phyloP scores from a whole-genome alignment of 2,888 invertebrate genomes.

The Ennomos quercinarius region DNA sequence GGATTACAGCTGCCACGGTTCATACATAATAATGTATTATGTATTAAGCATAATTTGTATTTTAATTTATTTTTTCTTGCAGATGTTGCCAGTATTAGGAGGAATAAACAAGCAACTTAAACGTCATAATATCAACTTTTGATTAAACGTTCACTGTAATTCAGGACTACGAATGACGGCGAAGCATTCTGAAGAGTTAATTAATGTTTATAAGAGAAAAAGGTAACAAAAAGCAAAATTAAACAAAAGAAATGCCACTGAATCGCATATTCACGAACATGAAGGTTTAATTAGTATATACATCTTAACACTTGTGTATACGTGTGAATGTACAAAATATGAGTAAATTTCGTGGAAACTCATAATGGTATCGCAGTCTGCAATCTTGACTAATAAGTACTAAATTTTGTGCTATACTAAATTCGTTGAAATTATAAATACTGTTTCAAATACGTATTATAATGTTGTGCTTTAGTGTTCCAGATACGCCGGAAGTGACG shows the following conservation, averaged over 20 bases:
- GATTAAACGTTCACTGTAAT: background rate
- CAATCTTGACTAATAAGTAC: conserved; percentile 61
- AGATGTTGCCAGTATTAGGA: no score
- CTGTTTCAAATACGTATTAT: conserved; percentile 9
- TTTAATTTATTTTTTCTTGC: no score
- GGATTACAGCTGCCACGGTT: no score
- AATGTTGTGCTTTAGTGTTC: conserved; percentile 5
- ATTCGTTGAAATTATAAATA: conserved; percentile 33
- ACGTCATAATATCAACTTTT: no score
- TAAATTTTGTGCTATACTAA: conserved; percentile 49
- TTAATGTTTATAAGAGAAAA: no score
- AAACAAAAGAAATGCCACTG: conserved; percentile 14
- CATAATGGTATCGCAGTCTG: conserved; percentile 63
- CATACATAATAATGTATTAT: no score
- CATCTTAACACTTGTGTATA: conserved; percentile 27
- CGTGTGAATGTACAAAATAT: conserved; percentile 40
- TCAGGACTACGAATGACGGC: background rate
- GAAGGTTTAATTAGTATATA: conserved; percentile 26
- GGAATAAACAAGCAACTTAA: no score
- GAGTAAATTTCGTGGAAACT: conserved; percentile 62
- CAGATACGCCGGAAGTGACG: conserved; percentile 21
- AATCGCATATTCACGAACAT: conserved; percentile 11
- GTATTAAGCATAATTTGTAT: no score
- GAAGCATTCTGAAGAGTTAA: no score
- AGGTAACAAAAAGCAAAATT: background rate